Conservation (phyloP, 2,113 vertebrate species). For the Cygnus buccinator region DNA sequence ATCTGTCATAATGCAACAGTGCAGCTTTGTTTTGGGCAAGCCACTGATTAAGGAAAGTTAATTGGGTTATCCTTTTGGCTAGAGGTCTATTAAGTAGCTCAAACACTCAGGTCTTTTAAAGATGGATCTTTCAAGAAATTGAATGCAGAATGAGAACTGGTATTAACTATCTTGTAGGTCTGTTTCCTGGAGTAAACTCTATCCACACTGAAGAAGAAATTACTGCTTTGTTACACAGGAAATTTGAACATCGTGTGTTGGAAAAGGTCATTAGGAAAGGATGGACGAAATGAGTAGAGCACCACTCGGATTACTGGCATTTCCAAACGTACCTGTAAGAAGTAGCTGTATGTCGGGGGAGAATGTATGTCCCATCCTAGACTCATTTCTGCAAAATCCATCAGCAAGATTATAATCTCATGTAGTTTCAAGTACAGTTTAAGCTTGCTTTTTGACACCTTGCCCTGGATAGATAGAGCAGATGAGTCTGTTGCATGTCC, state of each 20-base stretch:
- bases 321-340: not conserved
- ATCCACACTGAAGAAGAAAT: not conserved
- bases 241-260: not conserved
- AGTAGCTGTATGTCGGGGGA: not conserved
- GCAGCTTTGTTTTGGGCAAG: not conserved
- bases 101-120: not conserved
- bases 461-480: not conserved
- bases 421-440: not conserved
- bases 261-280: not conserved
- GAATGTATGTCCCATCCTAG: not conserved
- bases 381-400: accelerated
- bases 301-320: not conserved
- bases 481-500: not conserved
- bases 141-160: not conserved
- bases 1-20: not conserved
- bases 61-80: not conserved
- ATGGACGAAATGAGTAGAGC: not conserved
- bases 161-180: not conserved
- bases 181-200: not conserved
- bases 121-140: not conserved
- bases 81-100: not conserved
- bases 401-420: not conserved
- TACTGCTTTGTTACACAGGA: not conserved
- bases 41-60: not conserved
- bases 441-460: not conserved